Evolutionary conservation across 2,113 vertebrate genomes (phyloP), one percentile per base, ranked within the genome.

Genomic region (Gallinago undulata): DNA sequence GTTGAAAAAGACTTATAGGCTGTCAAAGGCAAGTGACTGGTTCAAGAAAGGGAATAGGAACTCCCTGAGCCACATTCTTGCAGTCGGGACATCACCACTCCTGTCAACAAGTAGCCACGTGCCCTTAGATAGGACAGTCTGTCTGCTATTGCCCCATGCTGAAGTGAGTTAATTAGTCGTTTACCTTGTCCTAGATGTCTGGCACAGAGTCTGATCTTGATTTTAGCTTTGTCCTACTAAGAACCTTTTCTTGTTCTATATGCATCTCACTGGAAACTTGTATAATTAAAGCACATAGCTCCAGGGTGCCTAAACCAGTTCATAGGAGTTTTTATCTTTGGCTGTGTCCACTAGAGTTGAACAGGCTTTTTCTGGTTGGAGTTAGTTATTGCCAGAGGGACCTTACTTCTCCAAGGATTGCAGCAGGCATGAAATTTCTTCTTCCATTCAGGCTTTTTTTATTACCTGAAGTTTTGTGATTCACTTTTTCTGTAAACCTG

Each of bases 251-350:
- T 93, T 93, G 64, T 77, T 92, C 67, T 89, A 3, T 92, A 43
- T 28, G 3, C 24, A 39, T 96, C 84, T 77, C 19, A 22, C 78
- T 84, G 87, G 94, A 87, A 92, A 88, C 69, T 83, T 28, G 80
- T 57, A 7, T 82, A 94, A 87, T 96, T 95, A 92, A 92, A 93
- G 84, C 59, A 59, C 37, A 23, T 92, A 92, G 50, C 95, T 84
- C 56, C 48, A 68, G 94, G 92, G 90, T 80, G 68, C 81, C 90
- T 85, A 45, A 97, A 89, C 95, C 86, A 81, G 91, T 95, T 97
- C n/a, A 35, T 10, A 81, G 67, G 81, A 43, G 66, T 80, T 96
- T 92, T 96, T 89, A 41, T 87, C 69, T 92, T 41, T 51, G 68
- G 7, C 63, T 68, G 28, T 48, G 60, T 78, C 93, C 62, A 15